These are phyloP conservation scores for Copidosoma floridanum DNA, from an alignment of 1,140 invertebrate species.

Conservation along the genomic window DNA sequence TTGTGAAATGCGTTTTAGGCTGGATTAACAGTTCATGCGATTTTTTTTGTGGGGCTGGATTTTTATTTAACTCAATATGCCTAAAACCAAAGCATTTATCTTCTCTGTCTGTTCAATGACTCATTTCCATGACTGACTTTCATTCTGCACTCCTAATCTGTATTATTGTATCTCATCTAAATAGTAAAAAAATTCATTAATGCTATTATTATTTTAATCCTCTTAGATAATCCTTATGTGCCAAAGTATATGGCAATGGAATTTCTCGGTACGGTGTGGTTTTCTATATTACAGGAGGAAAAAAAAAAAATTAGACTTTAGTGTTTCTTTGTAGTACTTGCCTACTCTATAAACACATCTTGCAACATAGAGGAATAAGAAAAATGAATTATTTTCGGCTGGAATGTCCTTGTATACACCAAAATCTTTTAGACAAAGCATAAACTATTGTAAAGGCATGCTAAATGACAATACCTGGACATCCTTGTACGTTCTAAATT, in stretches of 20 bases:
- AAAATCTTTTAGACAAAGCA: not conserved
- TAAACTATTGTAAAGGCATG: conserved; percentile 13
- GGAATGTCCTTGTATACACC: not conserved
- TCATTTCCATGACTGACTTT: conserved; percentile 10
- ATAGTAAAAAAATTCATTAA: too few relatives aligned
- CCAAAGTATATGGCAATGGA: conserved; percentile 10
- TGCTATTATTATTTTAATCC: too few relatives aligned
- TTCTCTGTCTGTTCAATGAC: too few relatives aligned
- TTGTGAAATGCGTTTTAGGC: conserved; percentile 48
- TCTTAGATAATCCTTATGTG: conserved; percentile 8
- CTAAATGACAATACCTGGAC: conserved; percentile 33
- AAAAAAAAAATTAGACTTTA: not conserved
- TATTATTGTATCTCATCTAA: not conserved
- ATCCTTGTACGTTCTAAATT: conserved; percentile 50
- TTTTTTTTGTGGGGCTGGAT: conserved; percentile 45
- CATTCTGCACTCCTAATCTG: conserved; percentile 2
- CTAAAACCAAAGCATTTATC: conserved; percentile 19
- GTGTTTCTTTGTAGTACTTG: not conserved
- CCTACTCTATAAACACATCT: too few relatives aligned
- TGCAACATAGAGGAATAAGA: too few relatives aligned
- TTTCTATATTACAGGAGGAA: conserved; percentile 19
- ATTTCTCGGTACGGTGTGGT: conserved; percentile 30
- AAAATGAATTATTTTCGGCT: conserved; percentile 3
- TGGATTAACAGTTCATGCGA: conserved; percentile 53
- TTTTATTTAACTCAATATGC: conserved; percentile 37